Evolutionary conservation across 2,797 vertebrate genomes (phyloP), one percentile per base, ranked within the genome.

Genomic region (Rallus crepitans): DNA sequence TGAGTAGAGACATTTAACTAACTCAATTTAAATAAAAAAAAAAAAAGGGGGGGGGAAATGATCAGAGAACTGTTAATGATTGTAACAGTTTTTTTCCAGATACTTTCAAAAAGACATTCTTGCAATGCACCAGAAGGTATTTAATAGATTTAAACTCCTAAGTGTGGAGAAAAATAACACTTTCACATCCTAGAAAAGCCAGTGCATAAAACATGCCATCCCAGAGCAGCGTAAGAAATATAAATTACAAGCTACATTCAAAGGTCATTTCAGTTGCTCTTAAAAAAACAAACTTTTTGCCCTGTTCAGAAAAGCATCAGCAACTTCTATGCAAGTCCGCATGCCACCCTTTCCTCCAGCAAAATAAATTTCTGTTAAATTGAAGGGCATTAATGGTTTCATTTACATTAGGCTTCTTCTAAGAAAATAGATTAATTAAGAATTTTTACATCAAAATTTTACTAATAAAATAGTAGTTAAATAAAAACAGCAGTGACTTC

Each of bases 181-280:
- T 83, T 55, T 72, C 28, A 52, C 33, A 80, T 27, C 63, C 33
- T 76, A 70, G 63, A 35, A 70, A 56, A 89, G 57, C 90, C 30
- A 94, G 40, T 16, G 60, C 86, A 33, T 92, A 95, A 78, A 97
- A 97, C 96, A 93, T 96, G 94, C 89, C 69, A 96, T 60, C 71
- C 90, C 76, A 89, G 28, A 94, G 89, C 86, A 94, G 55, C 57
- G 7, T 40, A 68, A 95, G 50, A 95, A 80, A 85, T 86, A 33
- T 42, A 50, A 92, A 59, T 83, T 73, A 85, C 50, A 73, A 92
- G 71, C 91, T 78, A 89, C 47, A 91, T 89, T 92, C 61, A 96
- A 92, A 63, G 39, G 60, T 88, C 82, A 92, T 71, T 87, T 73
- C 66, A 88, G 59, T 60, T 28, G 79, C 35, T 79, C 55, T 88